phyloP scores from a whole-genome alignment of 2,113 vertebrate species.

The Orycteropus afer region DNA sequence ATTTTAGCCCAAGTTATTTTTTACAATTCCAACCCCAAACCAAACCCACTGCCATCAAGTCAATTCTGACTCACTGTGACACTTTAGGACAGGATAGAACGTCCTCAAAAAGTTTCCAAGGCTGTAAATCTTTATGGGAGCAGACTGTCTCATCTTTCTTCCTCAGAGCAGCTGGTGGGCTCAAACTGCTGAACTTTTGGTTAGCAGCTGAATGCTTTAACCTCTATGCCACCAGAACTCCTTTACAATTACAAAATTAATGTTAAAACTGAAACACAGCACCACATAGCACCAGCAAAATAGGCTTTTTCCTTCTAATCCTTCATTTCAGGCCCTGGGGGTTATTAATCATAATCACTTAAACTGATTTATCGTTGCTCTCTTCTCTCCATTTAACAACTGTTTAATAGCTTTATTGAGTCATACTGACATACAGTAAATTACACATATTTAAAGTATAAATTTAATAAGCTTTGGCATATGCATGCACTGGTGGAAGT shows the following conservation, averaged over 20 bases:
- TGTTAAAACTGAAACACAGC: background rate
- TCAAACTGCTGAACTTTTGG: too few species aligned
- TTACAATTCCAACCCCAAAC: too few species aligned
- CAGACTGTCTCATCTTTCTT: too few species aligned
- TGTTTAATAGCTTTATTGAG: background rate
- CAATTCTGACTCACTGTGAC: too few species aligned
- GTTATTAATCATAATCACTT: background rate
- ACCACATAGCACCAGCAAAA: background rate
- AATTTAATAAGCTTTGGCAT: conserved; percentile 34
- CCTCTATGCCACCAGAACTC: too few species aligned
- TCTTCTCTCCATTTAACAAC: background rate
- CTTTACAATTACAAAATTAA: background rate
- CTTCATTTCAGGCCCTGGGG: background rate
- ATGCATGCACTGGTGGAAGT: background rate
- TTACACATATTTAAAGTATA: background rate
- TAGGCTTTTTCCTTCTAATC: background rate
- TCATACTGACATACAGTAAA: background rate
- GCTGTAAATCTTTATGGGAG: too few species aligned
- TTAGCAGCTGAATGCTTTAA: too few species aligned
- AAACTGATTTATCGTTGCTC: background rate
- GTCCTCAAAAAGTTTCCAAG: too few species aligned
- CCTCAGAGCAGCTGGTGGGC: too few species aligned
- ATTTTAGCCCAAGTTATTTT: background rate
- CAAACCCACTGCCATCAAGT: too few species aligned
- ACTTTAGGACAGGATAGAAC: too few species aligned